Evolutionary conservation across 2,888 invertebrate species (phyloP).

Genomic region (Epirrhoe alternata): DNA sequence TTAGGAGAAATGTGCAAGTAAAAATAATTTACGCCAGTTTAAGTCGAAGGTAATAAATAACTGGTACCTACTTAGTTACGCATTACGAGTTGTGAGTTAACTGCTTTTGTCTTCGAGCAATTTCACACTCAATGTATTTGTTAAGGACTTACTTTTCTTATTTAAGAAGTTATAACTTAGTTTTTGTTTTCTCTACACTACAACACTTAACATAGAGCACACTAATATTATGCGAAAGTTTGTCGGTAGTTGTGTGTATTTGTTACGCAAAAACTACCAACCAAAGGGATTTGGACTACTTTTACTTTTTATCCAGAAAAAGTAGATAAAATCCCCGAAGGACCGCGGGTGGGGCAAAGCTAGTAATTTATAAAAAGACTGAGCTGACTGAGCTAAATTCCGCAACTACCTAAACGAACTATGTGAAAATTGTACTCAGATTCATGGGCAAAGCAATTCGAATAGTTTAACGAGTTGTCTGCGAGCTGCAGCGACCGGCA

Average conservation of each 20-base stretch:
- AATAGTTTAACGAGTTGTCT: slow-evolving; percentile 37
- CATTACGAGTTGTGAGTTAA: background rate
- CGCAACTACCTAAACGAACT: slow-evolving; percentile 3
- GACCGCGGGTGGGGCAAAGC: background rate
- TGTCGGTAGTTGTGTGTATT: no score
- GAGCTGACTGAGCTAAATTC: slow-evolving; percentile 8
- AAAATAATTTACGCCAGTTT: background rate
- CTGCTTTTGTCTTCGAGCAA: slow-evolving; percentile 8
- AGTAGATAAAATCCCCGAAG: no score
- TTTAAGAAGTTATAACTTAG: no score
- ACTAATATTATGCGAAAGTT: no score
- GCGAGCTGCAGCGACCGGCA: slow-evolving; percentile 44
- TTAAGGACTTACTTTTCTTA: no score
- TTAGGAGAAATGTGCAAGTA: slow-evolving; percentile 4
- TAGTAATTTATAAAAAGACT: slow-evolving; percentile 11
- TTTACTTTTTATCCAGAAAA: no score
- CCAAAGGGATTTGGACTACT: no score
- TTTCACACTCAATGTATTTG: slow-evolving; percentile 7
- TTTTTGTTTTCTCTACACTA: no score
- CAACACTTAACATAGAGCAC: no score
- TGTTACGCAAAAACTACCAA: no score
- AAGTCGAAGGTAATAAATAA: slow-evolving; percentile 5
- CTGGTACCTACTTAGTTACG: background rate
- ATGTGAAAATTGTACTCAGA: slow-evolving; percentile 22
- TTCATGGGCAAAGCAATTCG: slow-evolving; percentile 38